phyloP scores from a whole-genome alignment of 2,113 vertebrate species.

The Andinoacara biseriatus region DNA sequence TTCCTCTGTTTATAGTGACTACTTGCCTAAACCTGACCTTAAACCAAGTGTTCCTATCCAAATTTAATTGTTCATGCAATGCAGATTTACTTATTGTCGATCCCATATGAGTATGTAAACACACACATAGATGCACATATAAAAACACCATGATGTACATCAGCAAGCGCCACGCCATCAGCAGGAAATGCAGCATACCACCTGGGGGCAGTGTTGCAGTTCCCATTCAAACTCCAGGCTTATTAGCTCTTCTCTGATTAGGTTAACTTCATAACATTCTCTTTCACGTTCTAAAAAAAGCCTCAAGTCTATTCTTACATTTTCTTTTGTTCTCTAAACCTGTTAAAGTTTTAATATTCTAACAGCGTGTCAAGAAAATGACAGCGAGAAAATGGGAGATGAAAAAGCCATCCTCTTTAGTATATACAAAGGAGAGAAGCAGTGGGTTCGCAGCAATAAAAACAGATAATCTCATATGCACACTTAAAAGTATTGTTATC shows the following conservation, averaged over 20 bases:
- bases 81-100: background rate
- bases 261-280: conserved; percentile 50
- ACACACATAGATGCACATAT: background rate
- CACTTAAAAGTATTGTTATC: conserved; percentile 46
- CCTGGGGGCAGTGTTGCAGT: conserved; percentile 76
- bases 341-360: conserved; percentile 46
- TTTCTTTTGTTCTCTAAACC: conserved; percentile 56
- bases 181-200: conserved; percentile 34
- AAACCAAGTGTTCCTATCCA: background rate
- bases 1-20: background rate
- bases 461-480: conserved; percentile 47
- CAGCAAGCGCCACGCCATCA: background rate
- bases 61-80: background rate
- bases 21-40: background rate
- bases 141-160: background rate
- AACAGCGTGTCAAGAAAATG: conserved; percentile 35
- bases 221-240: conserved; percentile 25
- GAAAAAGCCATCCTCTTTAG: conserved; percentile 3
- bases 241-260: conserved; percentile 34
- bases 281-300: conserved; percentile 25
- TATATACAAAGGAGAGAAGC: background rate
- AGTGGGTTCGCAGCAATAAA: conserved; percentile 21
- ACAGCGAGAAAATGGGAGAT: conserved; percentile 31
- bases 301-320: conserved; percentile 35
- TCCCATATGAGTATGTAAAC: too few relatives aligned